Percentiles rank a stretch among this genome's conserved stretches.
Conservation (phyloP, 2,113 vertebrate genomes). For the Mesitornis unicolor region DNA sequence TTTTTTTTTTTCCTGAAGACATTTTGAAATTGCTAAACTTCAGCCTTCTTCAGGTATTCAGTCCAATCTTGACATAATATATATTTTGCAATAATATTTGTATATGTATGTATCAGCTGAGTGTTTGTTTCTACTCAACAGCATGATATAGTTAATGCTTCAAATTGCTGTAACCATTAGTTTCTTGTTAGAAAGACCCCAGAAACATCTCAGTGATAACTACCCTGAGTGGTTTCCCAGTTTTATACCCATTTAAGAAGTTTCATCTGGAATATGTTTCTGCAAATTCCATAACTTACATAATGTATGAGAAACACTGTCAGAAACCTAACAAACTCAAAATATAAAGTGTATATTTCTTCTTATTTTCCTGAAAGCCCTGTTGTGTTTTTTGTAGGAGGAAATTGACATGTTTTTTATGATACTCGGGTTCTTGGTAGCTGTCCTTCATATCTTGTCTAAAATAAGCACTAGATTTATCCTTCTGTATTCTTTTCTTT, state of each 20-base stretch:
- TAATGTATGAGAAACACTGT: background rate
- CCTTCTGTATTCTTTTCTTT: background rate
- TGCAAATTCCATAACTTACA: background rate
- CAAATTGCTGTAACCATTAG: background rate
- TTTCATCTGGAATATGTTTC: background rate
- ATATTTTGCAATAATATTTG: background rate
- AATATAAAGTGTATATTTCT: background rate
- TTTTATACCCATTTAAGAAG: background rate
- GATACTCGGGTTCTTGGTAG: background rate
- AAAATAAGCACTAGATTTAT: background rate
- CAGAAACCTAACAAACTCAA: background rate
- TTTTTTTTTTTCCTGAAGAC: background rate
- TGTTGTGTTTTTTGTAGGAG: background rate
- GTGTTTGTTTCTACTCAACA: background rate
- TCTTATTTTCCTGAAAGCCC: background rate
- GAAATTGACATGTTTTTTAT: background rate
- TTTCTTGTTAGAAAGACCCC: background rate
- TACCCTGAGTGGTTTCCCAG: background rate
- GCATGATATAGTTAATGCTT: background rate
- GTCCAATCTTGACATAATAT: background rate
- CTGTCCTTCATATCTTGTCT: background rate
- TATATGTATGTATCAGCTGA: no score
- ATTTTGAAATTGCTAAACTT: background rate
- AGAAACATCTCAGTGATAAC: background rate
- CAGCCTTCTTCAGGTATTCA: background rate